Percentiles rank a stretch among this genome's conserved stretches.
These are phyloP conservation scores for Sebastes hubbsi DNA, from an alignment of 2,797 vertebrate genomes.

Conservation along the genomic window DNA sequence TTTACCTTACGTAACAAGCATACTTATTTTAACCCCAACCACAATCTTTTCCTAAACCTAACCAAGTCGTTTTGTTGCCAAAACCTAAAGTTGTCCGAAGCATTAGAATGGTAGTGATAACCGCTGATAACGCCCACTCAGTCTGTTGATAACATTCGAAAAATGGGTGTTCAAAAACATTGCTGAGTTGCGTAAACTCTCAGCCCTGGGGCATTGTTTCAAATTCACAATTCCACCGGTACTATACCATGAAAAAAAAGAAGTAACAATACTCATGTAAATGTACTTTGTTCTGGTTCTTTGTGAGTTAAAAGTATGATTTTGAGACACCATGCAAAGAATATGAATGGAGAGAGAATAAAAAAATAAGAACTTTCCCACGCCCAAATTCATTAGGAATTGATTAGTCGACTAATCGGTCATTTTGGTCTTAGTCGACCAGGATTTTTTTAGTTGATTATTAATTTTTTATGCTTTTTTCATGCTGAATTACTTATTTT, in stretches of 20 bases:
- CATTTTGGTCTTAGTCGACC: no score
- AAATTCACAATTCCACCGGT: slow-evolving; percentile 6
- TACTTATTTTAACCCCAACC: neutral
- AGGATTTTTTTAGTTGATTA: no score
- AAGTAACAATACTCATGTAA: neutral
- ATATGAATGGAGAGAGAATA: neutral
- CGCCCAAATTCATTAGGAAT: neutral
- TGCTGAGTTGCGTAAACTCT: neutral
- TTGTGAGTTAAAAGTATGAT: neutral
- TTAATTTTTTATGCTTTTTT: no score
- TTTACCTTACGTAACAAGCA: neutral
- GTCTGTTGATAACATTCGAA: no score
- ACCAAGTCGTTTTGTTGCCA: no score
- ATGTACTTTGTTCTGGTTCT: neutral
- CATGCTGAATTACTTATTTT: no score
- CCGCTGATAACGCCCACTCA: no score
- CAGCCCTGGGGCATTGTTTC: neutral
- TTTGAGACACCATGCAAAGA: neutral
- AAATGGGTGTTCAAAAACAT: neutral
- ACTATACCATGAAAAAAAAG: neutral
- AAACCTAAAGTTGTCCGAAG: no score
- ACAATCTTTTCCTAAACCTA: no score
- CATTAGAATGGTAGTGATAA: no score
- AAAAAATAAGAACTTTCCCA: neutral
- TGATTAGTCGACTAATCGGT: no score